Base-by-base conservation (phyloP, 1,140 invertebrate species). In the Dendrolimus kikuchii region DNA sequence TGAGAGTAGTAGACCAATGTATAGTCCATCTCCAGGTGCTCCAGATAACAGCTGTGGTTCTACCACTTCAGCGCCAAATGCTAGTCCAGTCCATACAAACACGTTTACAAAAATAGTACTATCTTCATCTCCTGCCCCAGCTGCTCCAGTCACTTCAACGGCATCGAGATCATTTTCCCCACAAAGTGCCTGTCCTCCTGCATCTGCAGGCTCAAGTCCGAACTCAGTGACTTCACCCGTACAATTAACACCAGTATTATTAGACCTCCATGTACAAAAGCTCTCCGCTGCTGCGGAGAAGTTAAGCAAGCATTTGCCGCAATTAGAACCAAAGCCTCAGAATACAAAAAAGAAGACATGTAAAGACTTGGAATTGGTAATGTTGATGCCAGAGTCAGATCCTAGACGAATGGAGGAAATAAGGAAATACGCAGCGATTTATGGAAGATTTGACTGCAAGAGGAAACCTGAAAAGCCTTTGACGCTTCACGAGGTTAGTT, bases 391-490 rank as follows among this genome's bases (percentile, higher is more conserved):
- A 5, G 95, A 96, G 67, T 92, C 92, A 51, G 95, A 98, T 87
- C 95, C 95, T 0, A 88, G 92, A 8, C 87, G 95, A 62, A 96
- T 98, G 93, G 95, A 99, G 51, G 94, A 97, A 77, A 96, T 99
- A 60, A 91, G 98, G 69, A 97, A 97, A 81, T 99, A 96, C 82
- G 95, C 97, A 8, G 96, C 97, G 7, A 99, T 99, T 71, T 99
- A 99, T 80, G 97, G 97, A 4, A 89, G 95, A 56, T 98, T 98
- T 79, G 97, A 99, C 81, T 98, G 97, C 72, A 99, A 99, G 81
- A 89, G 98, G 69, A 96, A 97, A 71, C 95, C 96, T 1, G 95
- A 98, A 83, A 99, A 99, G 81, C 96, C 97, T 1, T 89, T 99
- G 48, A 99, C 97, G 2, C 86, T 98, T 49, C 98, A 99, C 84